Percentiles rank a stretch among this genome's conserved stretches.
Conservation (phyloP, 2,888 invertebrate genomes). For the Platycheirus rosarum region DNA sequence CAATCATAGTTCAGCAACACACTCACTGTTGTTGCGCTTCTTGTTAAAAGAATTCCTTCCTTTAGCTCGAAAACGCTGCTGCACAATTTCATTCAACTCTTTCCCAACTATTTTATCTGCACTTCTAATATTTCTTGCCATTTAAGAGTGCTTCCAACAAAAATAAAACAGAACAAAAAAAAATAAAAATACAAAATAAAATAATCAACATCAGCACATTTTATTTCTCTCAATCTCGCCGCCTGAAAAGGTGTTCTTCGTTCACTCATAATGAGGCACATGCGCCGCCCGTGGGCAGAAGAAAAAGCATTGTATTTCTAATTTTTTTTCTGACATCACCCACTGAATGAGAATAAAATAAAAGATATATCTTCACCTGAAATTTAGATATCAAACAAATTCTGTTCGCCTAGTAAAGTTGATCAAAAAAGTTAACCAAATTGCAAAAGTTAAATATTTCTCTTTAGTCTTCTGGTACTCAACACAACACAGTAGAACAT, state of each 20-base stretch:
- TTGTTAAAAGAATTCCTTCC: too few relatives aligned
- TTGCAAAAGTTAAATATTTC: constrained; percentile 59
- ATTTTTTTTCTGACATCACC: too few relatives aligned
- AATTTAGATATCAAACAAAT: constrained; percentile 47
- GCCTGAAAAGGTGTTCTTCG: background rate
- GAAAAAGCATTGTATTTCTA: too few relatives aligned
- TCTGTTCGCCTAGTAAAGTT: constrained; percentile 69
- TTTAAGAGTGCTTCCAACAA: constrained; percentile 49
- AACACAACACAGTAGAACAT: too few relatives aligned
- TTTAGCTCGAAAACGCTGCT: background rate
- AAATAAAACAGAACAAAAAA: background rate
- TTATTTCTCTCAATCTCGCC: constrained; percentile 1
- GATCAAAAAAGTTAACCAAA: constrained; percentile 73
- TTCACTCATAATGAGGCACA: constrained; percentile 2
- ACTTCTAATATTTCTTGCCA: constrained; percentile 62
- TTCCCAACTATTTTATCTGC: constrained; percentile 49
- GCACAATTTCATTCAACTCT: constrained; percentile 1
- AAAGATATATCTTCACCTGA: constrained; percentile 55
- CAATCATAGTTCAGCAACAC: constrained; percentile 70
- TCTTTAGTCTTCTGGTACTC: too few relatives aligned
- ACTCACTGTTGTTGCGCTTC: too few relatives aligned
- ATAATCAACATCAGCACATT: too few relatives aligned
- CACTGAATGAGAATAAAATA: background rate
- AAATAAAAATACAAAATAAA: too few relatives aligned
- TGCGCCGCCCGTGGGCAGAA: background rate